Evolutionary conservation across 1,140 invertebrate genomes (phyloP).

Genomic region (Ceratosolen solmsi): DNA sequence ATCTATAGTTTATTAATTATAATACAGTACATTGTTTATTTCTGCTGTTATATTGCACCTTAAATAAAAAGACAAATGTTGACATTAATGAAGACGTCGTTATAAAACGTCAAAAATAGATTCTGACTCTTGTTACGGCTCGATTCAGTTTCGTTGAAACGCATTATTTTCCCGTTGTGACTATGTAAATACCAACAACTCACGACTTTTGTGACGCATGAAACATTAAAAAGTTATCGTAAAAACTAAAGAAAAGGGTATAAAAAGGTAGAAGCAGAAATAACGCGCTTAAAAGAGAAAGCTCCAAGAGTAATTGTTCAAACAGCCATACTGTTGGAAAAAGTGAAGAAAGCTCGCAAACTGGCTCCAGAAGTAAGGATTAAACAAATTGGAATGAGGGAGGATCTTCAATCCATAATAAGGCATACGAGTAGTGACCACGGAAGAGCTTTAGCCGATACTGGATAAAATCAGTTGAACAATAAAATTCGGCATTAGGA

Average conservation of each 20-base stretch:
- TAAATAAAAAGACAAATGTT: not conserved
- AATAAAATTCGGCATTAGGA: not conserved
- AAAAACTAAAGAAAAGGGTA: not conserved
- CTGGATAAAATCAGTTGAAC: not conserved
- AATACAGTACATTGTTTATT: not conserved
- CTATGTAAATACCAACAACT: conserved; percentile 25
- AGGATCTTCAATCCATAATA: conserved; percentile 72
- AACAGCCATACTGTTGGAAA: not conserved
- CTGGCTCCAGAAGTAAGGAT: conserved; percentile 74
- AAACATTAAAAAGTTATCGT: not conserved
- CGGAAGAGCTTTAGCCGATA: conserved; percentile 70
- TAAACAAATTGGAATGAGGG: conserved; percentile 74
- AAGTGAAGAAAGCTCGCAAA: conserved; percentile 62
- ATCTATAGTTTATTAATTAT: not conserved
- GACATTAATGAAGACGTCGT: not conserved
- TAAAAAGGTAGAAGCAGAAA: not conserved
- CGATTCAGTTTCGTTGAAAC: not conserved
- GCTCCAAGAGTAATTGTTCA: not conserved
- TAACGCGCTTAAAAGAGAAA: not conserved
- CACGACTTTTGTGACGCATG: not conserved
- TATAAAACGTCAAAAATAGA: not conserved
- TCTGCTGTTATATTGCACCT: not conserved
- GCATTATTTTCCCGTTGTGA: not conserved
- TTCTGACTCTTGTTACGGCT: not conserved
- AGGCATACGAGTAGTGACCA: conserved; percentile 73